Evolutionary conservation across 2,888 invertebrate species (phyloP).

Genomic region (Mesodorylaimus sp.): DNA sequence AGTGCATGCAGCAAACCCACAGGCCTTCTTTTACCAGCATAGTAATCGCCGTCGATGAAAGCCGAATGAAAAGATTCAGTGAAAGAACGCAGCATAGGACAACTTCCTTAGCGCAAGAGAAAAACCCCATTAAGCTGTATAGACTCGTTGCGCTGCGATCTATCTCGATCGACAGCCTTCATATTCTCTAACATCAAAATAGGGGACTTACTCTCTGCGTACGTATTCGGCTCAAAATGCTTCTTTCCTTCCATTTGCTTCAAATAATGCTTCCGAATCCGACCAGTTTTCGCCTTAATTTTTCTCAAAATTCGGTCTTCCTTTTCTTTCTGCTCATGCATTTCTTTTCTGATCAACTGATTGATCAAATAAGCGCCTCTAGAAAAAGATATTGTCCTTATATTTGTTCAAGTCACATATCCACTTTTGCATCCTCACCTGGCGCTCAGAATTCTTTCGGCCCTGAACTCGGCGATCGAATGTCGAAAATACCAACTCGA

Average conservation of each 20-base stretch:
- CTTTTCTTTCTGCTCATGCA: slow-evolving; percentile 63
- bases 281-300: slow-evolving; percentile 85
- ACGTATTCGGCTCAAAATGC: too few species aligned
- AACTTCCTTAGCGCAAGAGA: too few species aligned
- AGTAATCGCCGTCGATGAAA: too few species aligned
- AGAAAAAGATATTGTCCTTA: slow-evolving; percentile 3
- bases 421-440: slow-evolving; percentile 41
- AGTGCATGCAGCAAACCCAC: too few species aligned
- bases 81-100: too few species aligned
- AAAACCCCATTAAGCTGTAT: too few species aligned
- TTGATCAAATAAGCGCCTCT: slow-evolving; percentile 89
- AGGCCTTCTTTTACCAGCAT: too few species aligned
- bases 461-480: slow-evolving; percentile 81
- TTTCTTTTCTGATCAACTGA: slow-evolving; percentile 68
- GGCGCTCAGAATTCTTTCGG: slow-evolving; percentile 78
- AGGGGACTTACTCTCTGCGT: too few species aligned
- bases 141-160: too few species aligned
- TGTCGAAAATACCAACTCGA: slow-evolving; percentile 91
- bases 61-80: too few species aligned
- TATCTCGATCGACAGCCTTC: too few species aligned
- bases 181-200: too few species aligned
- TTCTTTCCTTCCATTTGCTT: neutral
- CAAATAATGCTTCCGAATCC: slow-evolving; percentile 41
- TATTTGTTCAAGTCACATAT: neutral
- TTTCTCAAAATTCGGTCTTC: slow-evolving; percentile 70